Conservation (phyloP, 2,888 invertebrate genomes). For the Leucophenga maculata region DNA sequence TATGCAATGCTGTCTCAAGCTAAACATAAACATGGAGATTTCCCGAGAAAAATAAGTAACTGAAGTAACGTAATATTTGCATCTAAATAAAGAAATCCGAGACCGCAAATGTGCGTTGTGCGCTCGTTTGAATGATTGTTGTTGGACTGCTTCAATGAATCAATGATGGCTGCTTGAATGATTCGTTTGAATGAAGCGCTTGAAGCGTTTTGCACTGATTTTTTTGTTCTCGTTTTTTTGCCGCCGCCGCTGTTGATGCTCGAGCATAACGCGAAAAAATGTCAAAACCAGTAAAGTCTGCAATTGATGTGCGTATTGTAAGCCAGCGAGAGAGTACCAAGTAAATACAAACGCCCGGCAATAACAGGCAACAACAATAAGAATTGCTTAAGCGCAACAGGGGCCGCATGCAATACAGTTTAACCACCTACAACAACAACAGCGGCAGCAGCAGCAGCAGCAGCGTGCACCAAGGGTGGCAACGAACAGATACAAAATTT, state of each 20-base stretch:
- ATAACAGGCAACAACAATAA: slow-evolving; percentile 35
- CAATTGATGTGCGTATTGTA: slow-evolving; percentile 71
- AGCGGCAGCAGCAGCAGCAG: too few species aligned
- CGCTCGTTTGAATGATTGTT: slow-evolving; percentile 8
- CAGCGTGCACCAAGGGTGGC: too few species aligned
- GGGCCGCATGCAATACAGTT: slow-evolving; percentile 37
- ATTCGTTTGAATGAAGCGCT: background rate
- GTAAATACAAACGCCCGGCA: slow-evolving; percentile 43
- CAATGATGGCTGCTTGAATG: too few species aligned
- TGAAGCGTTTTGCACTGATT: too few species aligned
- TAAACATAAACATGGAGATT: too few species aligned
- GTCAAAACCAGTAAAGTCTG: slow-evolving; percentile 69
- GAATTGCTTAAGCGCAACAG: slow-evolving; percentile 51
- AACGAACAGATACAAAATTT: slow-evolving; percentile 18
- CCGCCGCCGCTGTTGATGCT: background rate
- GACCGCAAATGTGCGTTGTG: slow-evolving; percentile 34
- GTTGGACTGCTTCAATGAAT: too few species aligned
- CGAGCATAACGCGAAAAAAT: slow-evolving; percentile 37
- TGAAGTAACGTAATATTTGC: too few species aligned
- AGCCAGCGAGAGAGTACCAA: slow-evolving; percentile 43
- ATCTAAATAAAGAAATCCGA: slow-evolving; percentile 29
- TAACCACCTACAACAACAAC: slow-evolving; percentile 10
- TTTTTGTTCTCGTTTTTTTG: too few species aligned
- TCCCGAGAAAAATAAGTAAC: too few species aligned
- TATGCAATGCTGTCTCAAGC: too few species aligned